These are phyloP conservation scores for Carlito syrichta DNA, from an alignment of 2,113 vertebrate genomes.

Conservation along the genomic window DNA sequence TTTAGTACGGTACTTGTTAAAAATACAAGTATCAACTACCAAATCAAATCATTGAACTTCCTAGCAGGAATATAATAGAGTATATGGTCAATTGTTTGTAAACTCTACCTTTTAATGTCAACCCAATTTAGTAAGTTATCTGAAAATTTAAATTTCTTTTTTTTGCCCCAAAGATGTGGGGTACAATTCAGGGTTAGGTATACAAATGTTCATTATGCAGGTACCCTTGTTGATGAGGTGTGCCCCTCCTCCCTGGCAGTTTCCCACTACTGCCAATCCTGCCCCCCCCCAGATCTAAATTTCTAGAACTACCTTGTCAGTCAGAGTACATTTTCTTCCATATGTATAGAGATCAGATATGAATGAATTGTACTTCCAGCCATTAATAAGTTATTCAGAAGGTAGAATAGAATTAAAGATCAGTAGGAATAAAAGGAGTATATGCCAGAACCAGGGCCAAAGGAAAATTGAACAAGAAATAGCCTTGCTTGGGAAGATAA, in stretches of 20 bases:
- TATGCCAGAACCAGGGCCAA: neutral
- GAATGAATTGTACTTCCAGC: neutral
- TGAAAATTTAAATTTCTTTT: neutral
- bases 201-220: no score
- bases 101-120: neutral
- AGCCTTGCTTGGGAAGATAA: neutral
- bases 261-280: no score
- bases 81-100: neutral
- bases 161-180: no score
- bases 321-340: neutral
- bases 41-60: neutral
- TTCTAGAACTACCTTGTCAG: neutral
- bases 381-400: neutral
- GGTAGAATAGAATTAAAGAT: neutral
- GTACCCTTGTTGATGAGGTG: no score
- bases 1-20: neutral
- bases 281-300: no score
- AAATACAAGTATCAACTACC: neutral
- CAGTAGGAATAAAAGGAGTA: neutral
- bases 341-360: neutral
- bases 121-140: neutral
- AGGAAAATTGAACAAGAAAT: neutral
- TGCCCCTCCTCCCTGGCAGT: no score
- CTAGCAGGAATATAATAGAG: neutral
- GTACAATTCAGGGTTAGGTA: no score